Evolutionary conservation across 2,888 invertebrate genomes (phyloP), one percentile per base, ranked within the genome.

Genomic region (Formica aserva): DNA sequence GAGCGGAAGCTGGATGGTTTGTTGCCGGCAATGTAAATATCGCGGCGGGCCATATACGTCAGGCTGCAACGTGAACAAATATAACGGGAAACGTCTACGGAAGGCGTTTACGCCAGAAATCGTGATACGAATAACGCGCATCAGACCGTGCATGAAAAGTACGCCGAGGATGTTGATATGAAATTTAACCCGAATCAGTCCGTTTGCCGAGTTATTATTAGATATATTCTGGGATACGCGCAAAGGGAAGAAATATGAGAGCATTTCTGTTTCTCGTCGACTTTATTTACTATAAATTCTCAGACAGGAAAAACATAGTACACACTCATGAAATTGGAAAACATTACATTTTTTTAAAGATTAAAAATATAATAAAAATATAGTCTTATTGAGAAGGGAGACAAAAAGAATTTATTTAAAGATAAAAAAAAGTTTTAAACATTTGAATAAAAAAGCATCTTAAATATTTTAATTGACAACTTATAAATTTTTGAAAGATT

Each of bases 1-100:
- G 18, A 83, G 85, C 90, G 89, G 90, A 90, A 90, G 90, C 84
- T 52, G 48, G 60, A 48, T 80, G 78, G 60, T 35, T 80, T 60
- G 78, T 38, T 60, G 35, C 32, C 32, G 41, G 48, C 45, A 60
- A 3, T 60, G 71, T 78, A 80, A 80, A 80, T 71, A 71, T 48
- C 71, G 18, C 45, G 22, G 4, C 9, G 22, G 6, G n/a, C 13
- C 13, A n/a, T 22, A 48, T 52, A 60, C 35, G 60, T 62, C 60
- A 80, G 22, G 35, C 26, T 45, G 71, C 57, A 60, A 35, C 45
- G 9, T 60, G 35, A 60, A 13, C 41, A 45, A 71, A 71, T 13
- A 45, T 60, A 45, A 32, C 71, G 78, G 35, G 71, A 38, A 71
- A 60, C 26, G 45, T 45, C 45, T 78, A 69, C 60, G 72, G 48